These are phyloP conservation scores for Todus mexicanus DNA, from an alignment of 2,797 vertebrate species.

Conservation along the genomic window DNA sequence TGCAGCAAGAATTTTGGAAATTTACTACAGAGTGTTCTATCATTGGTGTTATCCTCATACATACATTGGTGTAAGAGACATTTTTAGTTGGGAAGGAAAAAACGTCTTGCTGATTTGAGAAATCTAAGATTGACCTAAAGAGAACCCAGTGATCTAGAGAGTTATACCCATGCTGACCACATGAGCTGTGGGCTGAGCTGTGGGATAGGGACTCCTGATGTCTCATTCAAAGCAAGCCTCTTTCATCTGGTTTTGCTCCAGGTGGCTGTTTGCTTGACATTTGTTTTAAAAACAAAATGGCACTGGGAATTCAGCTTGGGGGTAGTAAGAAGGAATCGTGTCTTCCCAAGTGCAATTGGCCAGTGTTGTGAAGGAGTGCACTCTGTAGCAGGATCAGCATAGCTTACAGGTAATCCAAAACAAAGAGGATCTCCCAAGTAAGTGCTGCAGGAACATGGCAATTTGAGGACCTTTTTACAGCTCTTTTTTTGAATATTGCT, in stretches of 20 bases:
- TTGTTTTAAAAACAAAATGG: not conserved
- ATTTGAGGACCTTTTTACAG: not conserved
- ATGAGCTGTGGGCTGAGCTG: not conserved
- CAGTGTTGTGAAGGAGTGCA: not conserved
- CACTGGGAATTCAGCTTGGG: not conserved
- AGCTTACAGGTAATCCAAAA: not conserved
- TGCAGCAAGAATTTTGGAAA: not conserved
- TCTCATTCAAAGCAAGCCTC: not conserved
- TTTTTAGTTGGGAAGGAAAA: not conserved
- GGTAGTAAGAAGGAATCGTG: not conserved
- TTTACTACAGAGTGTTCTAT: accelerated
- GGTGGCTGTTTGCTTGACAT: not conserved
- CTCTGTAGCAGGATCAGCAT: not conserved
- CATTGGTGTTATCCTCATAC: not conserved
- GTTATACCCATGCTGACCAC: not conserved
- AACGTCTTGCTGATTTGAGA: not conserved
- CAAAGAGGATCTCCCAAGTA: not conserved
- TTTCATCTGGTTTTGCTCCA: not conserved
- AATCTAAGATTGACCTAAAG: not conserved
- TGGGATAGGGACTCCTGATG: not conserved
- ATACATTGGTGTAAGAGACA: not conserved
- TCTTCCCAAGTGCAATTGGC: not conserved
- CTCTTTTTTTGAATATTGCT: not conserved
- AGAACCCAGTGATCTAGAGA: not conserved
- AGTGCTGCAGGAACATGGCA: not conserved